Evolutionary conservation across 2,797 vertebrate genomes (phyloP).

Genomic region (Sebastes miniatus): DNA sequence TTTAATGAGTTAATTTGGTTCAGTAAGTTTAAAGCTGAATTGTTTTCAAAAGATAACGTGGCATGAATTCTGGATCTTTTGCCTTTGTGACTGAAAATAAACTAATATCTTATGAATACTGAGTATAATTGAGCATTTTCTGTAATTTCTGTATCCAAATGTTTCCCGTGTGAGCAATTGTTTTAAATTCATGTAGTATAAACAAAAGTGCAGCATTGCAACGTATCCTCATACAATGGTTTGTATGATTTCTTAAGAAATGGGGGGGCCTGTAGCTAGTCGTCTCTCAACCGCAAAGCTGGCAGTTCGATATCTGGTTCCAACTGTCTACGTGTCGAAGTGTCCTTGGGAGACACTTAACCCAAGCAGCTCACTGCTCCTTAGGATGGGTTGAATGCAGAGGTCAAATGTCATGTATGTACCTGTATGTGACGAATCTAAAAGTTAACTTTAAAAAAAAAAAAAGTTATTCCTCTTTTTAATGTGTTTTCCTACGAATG

Average conservation of each 20-base stretch:
- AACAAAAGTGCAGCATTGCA: background rate
- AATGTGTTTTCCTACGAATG: fast-evolving
- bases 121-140: background rate
- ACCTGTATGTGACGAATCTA: too few relatives aligned
- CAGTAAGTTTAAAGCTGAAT: slow-evolving; percentile 4
- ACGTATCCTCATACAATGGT: too few relatives aligned
- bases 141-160: background rate
- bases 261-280: too few relatives aligned
- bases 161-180: background rate
- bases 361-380: too few relatives aligned
- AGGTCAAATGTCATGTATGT: too few relatives aligned
- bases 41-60: slow-evolving; percentile 2
- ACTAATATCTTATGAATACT: background rate
- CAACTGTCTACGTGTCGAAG: fast-evolving
- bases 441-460: too few relatives aligned
- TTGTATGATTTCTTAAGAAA: too few relatives aligned
- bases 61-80: background rate
- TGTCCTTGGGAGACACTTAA: too few relatives aligned
- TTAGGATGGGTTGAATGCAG: too few relatives aligned
- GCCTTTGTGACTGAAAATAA: background rate
- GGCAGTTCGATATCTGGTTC: too few relatives aligned
- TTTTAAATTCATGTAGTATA: background rate
- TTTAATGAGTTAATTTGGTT: slow-evolving; percentile 9
- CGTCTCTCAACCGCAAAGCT: too few relatives aligned
- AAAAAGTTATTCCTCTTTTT: too few relatives aligned